Evolutionary conservation across 2,888 invertebrate species (phyloP).

Genomic region (Rhagonycha fulva): DNA sequence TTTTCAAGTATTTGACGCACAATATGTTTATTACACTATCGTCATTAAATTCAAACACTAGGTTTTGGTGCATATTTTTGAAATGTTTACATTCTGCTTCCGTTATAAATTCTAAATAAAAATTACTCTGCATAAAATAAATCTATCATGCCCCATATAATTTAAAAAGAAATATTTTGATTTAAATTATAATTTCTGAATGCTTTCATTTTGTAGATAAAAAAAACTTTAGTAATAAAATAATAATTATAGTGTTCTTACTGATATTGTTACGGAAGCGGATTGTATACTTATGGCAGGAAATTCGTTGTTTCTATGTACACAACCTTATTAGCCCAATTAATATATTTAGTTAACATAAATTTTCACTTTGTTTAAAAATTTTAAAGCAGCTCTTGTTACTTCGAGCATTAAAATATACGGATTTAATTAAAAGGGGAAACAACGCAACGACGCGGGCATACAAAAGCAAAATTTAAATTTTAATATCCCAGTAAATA

Average conservation of each 20-base stretch:
- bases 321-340: conserved; percentile 12
- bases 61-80: background rate
- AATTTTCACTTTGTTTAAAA: conserved; percentile 14
- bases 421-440: background rate
- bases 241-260: background rate
- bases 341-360: conserved; percentile 16
- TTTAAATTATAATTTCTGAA: background rate
- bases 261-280: background rate
- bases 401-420: background rate
- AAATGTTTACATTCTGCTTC: background rate
- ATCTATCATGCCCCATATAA: background rate
- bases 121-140: background rate
- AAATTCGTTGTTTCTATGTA: conserved; percentile 7
- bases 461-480: background rate
- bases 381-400: background rate
- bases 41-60: background rate
- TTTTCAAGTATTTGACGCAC: background rate
- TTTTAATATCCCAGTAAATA: background rate
- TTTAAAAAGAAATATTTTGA: background rate
- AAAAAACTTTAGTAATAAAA: background rate
- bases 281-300: background rate
- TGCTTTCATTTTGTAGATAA: background rate
- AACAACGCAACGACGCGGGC: background rate
- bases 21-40: background rate
- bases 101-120: background rate